phyloP scores from a whole-genome alignment of 2,113 vertebrate species.

The Myocastor coypus region DNA sequence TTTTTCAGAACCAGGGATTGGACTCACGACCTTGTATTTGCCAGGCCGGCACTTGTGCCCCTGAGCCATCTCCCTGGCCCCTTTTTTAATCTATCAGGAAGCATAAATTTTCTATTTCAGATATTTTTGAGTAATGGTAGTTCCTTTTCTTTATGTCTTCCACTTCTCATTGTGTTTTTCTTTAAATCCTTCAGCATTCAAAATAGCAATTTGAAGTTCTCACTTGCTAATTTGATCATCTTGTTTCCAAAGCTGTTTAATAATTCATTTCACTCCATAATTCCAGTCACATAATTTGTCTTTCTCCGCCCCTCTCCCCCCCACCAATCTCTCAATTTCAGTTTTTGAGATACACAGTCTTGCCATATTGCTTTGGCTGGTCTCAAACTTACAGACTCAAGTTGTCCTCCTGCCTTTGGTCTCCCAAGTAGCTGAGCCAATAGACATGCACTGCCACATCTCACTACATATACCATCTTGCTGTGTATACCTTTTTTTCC shows the following conservation, averaged over 20 bases:
- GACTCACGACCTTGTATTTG: too few species aligned
- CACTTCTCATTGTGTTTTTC: neutral
- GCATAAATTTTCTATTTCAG: neutral
- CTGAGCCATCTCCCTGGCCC: too few species aligned
- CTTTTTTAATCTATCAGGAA: neutral
- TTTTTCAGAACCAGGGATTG: too few species aligned
- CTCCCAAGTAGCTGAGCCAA: neutral
- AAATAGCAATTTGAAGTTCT: neutral
- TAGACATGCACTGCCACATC: neutral
- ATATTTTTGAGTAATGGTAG: slow-evolving; percentile 14
- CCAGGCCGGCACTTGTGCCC: too few species aligned
- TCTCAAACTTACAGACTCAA: neutral
- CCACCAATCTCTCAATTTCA: neutral
- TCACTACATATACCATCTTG: neutral
- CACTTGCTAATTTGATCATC: neutral
- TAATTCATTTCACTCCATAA: neutral
- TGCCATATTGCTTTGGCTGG: neutral
- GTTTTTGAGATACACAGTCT: neutral
- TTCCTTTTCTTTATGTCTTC: neutral
- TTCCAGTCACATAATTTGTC: slow-evolving; percentile 2
- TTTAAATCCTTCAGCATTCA: neutral
- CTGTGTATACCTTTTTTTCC: neutral
- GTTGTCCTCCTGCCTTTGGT: neutral
- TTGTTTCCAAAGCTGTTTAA: neutral
- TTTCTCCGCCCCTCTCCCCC: neutral